Evolutionary conservation across 2,888 invertebrate genomes (phyloP), one percentile per base, ranked within the genome.

Genomic region (Coenonympha arcania): DNA sequence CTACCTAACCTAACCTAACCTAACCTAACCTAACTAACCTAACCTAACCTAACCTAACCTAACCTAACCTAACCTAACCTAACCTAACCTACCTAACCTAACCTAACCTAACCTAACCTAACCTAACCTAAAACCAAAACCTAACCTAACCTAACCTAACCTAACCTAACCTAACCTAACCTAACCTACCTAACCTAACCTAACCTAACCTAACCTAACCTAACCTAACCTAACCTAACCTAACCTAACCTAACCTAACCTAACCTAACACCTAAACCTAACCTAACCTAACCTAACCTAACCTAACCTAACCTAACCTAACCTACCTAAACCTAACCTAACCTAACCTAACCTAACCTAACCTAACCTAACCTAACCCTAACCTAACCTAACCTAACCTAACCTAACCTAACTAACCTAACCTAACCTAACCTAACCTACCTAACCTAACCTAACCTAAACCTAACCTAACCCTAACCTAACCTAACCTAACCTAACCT

Each of bases 191-290:
- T 20, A 20, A 20, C 20, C 20, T 20, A 20, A 37, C 37, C 37
- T 37, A 37, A 37, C 37, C 37, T 37, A 37, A 37, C 37, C 37
- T 37, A 37, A 37, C 37, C 37, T 37, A 37, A 37, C 37, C 37
- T 37, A 37, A 37, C n/a, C n/a, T n/a, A n/a, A n/a, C n/a, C n/a
- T n/a, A n/a, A n/a, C n/a, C n/a, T n/a, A n/a, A n/a, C n/a, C n/a
- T n/a, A n/a, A n/a, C n/a, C n/a, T n/a, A n/a, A n/a, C n/a, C n/a
- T n/a, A n/a, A n/a, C n/a, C n/a, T n/a, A n/a, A n/a, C n/a, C n/a
- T n/a, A n/a, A n/a, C n/a, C n/a, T n/a, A n/a, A n/a, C n/a, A n/a
- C n/a, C n/a, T n/a, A n/a, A n/a, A n/a, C n/a, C n/a, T n/a, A n/a
- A n/a, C n/a, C n/a, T n/a, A n/a, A n/a, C n/a, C n/a, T n/a, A n/a